Conservation (phyloP, 2,113 vertebrate genomes). For the Pyrgilauda ruficollis region DNA sequence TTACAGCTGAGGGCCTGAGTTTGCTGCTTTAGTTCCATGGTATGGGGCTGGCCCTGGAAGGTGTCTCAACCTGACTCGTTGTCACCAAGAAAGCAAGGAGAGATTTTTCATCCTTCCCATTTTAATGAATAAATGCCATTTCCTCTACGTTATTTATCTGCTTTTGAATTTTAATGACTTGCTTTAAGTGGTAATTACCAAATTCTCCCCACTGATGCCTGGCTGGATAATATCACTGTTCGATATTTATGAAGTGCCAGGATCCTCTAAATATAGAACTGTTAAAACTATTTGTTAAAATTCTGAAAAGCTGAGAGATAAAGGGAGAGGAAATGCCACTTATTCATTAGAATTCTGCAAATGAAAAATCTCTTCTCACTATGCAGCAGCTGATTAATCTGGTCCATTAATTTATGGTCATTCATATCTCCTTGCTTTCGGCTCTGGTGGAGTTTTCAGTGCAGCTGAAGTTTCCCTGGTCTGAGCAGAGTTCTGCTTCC, state of each 20-base stretch:
- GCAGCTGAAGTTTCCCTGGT: slow-evolving; percentile 1
- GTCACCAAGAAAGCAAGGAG: not conserved
- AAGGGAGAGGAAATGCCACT: slow-evolving; percentile 56
- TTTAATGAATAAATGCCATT: slow-evolving; percentile 58
- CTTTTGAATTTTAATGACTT: slow-evolving; percentile 66
- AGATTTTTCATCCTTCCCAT: slow-evolving; percentile 21
- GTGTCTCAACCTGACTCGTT: not conserved
- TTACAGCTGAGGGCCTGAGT: not conserved
- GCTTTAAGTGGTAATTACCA: slow-evolving; percentile 60
- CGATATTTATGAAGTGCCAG: slow-evolving; percentile 66
- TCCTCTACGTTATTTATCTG: slow-evolving; percentile 39
- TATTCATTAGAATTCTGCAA: slow-evolving; percentile 61
- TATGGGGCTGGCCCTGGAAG: not conserved
- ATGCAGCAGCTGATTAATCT: slow-evolving; percentile 49
- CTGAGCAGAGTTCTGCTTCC: slow-evolving; percentile 1
- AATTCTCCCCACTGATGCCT: slow-evolving; percentile 39
- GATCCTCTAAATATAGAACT: slow-evolving; percentile 66
- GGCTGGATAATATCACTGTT: slow-evolving; percentile 44
- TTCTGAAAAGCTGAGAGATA: slow-evolving; percentile 59
- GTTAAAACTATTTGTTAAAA: slow-evolving; percentile 66
- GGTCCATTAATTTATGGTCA: slow-evolving; percentile 60
- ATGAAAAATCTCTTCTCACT: slow-evolving; percentile 55
- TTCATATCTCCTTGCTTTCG: not conserved
- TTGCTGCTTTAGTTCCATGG: not conserved
- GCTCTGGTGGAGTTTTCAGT: not conserved